Evolutionary conservation across 1,140 invertebrate genomes (phyloP), one percentile per base, ranked within the genome.

Genomic region (Pogonomyrmex barbatus): DNA sequence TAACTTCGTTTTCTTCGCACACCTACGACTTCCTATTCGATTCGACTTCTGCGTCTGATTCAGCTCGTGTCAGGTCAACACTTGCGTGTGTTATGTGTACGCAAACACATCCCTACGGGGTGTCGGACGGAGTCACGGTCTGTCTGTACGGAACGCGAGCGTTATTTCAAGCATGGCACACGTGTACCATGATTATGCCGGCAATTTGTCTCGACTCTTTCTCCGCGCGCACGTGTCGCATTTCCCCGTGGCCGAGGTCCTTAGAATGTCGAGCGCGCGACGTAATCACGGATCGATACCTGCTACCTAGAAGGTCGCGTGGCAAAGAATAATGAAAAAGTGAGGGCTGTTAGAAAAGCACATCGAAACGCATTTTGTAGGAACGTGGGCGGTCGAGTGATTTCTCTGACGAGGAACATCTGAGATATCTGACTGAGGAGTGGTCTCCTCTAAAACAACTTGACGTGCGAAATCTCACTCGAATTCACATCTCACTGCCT

Each of bases 121-220:
- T 68, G 24, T 60, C 45, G 50, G 14, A 56, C 24, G n/a, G n/a
- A 17, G 33, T 14, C 42, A 12, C 4, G 10, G 30, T 30, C 58
- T 39, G 36, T 85, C 60, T 36, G 54, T 52, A n/a, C 58, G 33
- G 58, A 17, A 17, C 14, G 54, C 14, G 54, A 45, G 17, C 10
- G 39, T 47, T 65, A 54, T 78, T 85, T 65, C 60, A 36, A 4
- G n/a, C 17, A 42, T 50, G 70, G 24, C 82, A 54, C 82, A 54
- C 82, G 60, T 85, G 82, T 76, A 63, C 36, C 62, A 24, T 24
- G 47, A 56, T 85, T 77, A 65, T 84, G 14, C 24, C 50, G 24
- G 17, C 60, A 78, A 78, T 85, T 78, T 78, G 6, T 65, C 39
- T 52, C 14, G 30, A 36, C 45, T 78, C 4, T 12, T 42, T 65